These are phyloP conservation scores for Heliothis peltigera DNA, from an alignment of 2,888 invertebrate genomes.

Conservation along the genomic window DNA sequence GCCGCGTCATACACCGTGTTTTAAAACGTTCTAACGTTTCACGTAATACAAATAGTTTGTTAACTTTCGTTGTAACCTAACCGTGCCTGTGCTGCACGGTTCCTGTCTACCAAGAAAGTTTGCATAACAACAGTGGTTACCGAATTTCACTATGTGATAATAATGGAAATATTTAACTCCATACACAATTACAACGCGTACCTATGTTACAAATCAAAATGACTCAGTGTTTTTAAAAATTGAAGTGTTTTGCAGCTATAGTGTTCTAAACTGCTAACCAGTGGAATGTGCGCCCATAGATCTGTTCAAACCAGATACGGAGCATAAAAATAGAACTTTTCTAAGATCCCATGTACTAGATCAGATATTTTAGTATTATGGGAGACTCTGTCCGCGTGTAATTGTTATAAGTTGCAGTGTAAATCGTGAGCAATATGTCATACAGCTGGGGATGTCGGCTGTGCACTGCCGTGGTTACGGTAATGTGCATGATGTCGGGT, in stretches of 20 bases:
- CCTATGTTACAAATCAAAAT: conserved; percentile 74
- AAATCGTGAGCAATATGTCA: conserved; percentile 73
- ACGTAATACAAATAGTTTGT: conserved; percentile 65
- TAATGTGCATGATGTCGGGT: conserved; percentile 66
- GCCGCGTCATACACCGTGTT: conserved; percentile 71
- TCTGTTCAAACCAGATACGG: conserved; percentile 64
- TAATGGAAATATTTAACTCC: conserved; percentile 57
- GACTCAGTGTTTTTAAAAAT: conserved; percentile 83
- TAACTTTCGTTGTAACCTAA: conserved; percentile 72
- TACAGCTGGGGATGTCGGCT: conserved; percentile 67
- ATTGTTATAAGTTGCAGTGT: conserved; percentile 62
- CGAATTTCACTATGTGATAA: conserved; percentile 65
- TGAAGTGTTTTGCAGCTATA: conserved; percentile 74
- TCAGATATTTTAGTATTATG: conserved; percentile 69
- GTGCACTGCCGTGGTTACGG: conserved; percentile 68
- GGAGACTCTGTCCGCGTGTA: conserved; percentile 66
- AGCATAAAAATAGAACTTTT: conserved; percentile 73
- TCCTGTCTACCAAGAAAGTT: conserved; percentile 22
- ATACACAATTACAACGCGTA: conserved; percentile 69
- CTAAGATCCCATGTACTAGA: conserved; percentile 68
- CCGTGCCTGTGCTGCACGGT: conserved; percentile 48
- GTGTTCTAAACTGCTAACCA: conserved; percentile 73
- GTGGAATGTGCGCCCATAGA: conserved; percentile 76
- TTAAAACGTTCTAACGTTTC: conserved; percentile 61
- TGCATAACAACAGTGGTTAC: conserved; percentile 42